Base-by-base conservation (phyloP, 64 coral and sea anemone species). In the Trachythela sp. region DNA sequence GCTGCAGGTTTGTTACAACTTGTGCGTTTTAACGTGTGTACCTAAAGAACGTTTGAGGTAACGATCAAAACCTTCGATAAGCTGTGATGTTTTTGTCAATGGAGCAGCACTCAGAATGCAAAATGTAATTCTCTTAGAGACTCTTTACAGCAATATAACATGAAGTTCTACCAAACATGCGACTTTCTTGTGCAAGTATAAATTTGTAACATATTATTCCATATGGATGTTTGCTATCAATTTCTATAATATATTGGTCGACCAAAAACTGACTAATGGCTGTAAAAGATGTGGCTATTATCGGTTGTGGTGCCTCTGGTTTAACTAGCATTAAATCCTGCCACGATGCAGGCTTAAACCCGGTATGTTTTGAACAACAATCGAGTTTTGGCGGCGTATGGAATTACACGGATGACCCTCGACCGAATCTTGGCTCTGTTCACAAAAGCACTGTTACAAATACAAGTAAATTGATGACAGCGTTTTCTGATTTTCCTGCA, bases 401-500 rank as follows among this genome's bases (percentile, higher is more conserved):
- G 95, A 91, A 91, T 30, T 98, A 84, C 92, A 86, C 84, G 6
- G 87, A 92, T 33, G 75, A 80, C 15, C 2, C 15, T 37, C 75
- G 37, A 80, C 33, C 15, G 13, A 86, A 94, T 39, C 40, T 34
- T 11, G 86, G 80, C 72, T 92, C 88, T 70, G 89, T 90, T 17
- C 67, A 85, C n/a, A 68, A 56, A 36, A 93, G 90, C 22, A 98
- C 95, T 0, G 89, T 94, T 2, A 91, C 93, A 2, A 98, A 98
- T 91, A 93, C 95, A 13, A 94, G 95, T 70, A 98, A 98, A 40
- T 86, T 91, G 18, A 48, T 91, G 24, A 94, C 83, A n/a, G 88
- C 93, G 22, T 98, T 91, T 32, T 94, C 93, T 40, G 95, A 98
- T 75, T 98, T 98, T 70, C 95, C 95, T 17, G 87, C 94, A 34